Base-by-base conservation (phyloP, 2,888 invertebrate species). In the Aromia moschata region DNA sequence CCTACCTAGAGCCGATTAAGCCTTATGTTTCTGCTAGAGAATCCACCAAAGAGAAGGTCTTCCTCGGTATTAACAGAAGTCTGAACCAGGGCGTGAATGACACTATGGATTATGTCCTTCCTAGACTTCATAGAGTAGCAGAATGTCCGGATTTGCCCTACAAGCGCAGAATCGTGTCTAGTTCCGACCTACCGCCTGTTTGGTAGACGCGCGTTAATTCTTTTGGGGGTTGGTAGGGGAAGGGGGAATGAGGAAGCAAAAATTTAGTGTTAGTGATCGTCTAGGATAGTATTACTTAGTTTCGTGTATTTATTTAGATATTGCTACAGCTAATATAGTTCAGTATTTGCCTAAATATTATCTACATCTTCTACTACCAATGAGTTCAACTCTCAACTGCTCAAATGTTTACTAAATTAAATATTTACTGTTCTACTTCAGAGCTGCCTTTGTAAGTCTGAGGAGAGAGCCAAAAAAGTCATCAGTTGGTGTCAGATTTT, bases 11-110 rank as follows among this genome's bases (percentile, higher is more conserved):
- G 69, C 88, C 89, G 66, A 83, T 88, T 59, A 85, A 87, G 79
- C 88, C 87, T 33, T 90, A 90, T 80, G 83, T 89, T 72, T 86
- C 89, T 36, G 84, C 89, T 60, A 84, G 89, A 68, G 89, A 90
- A 43, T 82, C 82, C 71, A 89, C 88, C 64, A 84, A 88, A 64
- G 84, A 84, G 70, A 87, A 85, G 70, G 88, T 89, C 52, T 82
- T 88, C 59, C 79, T 82, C 52, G 80, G 84, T 66, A 84, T 89
- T 58, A 83, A 85, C 17, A 83, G 83, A 70, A 85, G 86, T 70
- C 85, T 85, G 77, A 84, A 85, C 66, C 80, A 84, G 54, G 69
- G 75, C 33, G 75, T 74, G 2, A 66, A 82, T 69, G 87, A 86
- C 68, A 65, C 85, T 36, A 87, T 90, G 85, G 89, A 89, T 78